Base-by-base conservation (phyloP, 2,113 vertebrate genomes). In the Castor canadensis region DNA sequence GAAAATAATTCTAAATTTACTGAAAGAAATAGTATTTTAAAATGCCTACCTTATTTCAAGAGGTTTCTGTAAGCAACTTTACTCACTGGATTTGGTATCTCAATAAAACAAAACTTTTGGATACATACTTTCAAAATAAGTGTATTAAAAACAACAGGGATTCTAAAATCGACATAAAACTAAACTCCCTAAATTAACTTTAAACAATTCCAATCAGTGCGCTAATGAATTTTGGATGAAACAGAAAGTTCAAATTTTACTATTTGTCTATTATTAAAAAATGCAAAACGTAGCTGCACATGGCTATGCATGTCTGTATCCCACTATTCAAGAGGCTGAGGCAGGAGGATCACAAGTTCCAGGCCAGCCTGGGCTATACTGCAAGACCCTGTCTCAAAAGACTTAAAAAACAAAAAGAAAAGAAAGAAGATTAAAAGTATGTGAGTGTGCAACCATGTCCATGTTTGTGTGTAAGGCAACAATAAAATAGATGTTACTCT, bases 81-180 rank as follows among this genome's bases (percentile, higher is more conserved):
- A 88, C 91, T 76, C 8, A 72, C 1, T 88, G 52, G 40, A 93
- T 89, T 77, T 89, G 60, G 60, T 85, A 58, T 35, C 47, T 32
- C 17, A 93, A 84, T 22, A 24, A 45, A 49, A 83, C 73, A 87
- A 92, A 89, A 87, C 11, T 40, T 87, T 83, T 71, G 85, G 15
- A 45, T 67, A 85, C 2, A 30, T 64, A 62, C 64, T 95, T 92
- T 91, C 58, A 93, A 97, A 91, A 75, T 73, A 87, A 79, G 13
- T 47, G 71, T 28, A 43, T 93, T 84, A 93, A 45, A 90, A 66
- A 80, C 58, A 88, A 85, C 35, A 62, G 56, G 13, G 0, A 9
- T 26, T 30, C 28, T 62, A 26, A 62, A 64, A 64, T 12, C 10
- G 30, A 28, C 30, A 64, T 64, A 32, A 64, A 52, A 52, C 24